Evolutionary conservation across 1,140 invertebrate species (phyloP).

Genomic region (Scaptomyza pallida): DNA sequence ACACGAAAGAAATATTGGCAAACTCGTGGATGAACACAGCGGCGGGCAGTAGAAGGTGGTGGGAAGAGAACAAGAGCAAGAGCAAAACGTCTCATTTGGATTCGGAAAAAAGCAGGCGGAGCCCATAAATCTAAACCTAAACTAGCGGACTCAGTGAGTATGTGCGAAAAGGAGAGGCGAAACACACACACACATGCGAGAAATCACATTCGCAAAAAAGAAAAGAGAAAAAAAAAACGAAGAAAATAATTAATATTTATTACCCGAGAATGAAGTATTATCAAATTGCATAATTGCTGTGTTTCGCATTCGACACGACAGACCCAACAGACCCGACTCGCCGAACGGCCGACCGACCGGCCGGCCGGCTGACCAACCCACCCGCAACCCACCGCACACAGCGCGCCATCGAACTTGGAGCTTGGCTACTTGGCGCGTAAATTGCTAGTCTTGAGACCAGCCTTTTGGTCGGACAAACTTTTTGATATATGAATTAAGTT

Average conservation of each 20-base stretch:
- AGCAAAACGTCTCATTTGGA: conserved; percentile 64
- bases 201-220: conserved; percentile 76
- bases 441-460: conserved; percentile 74
- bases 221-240: too few species aligned
- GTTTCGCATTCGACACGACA: conserved; percentile 81
- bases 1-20: conserved; percentile 33
- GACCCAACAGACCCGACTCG: conserved; percentile 24
- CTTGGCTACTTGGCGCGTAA: conserved; percentile 75
- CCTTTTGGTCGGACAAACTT: conserved; percentile 63
- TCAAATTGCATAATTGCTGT: conserved; percentile 82
- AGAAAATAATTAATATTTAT: conserved; percentile 78
- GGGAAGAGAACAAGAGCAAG: conserved; percentile 22
- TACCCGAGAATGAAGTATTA: conserved; percentile 81
- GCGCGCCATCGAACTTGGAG: conserved; percentile 34
- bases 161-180: not conserved
- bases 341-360: conserved; percentile 30
- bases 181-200: conserved; percentile 41
- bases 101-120: conserved; percentile 49
- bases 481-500: conserved; percentile 83
- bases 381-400: conserved; percentile 5
- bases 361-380: conserved; percentile 34
- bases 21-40: not conserved
- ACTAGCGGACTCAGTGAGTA: conserved; percentile 61
- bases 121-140: conserved; percentile 70
- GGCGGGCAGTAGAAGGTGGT: too few species aligned